Evolutionary conservation across 2,113 vertebrate species (phyloP).

Genomic region (Lasiurus cinereus): DNA sequence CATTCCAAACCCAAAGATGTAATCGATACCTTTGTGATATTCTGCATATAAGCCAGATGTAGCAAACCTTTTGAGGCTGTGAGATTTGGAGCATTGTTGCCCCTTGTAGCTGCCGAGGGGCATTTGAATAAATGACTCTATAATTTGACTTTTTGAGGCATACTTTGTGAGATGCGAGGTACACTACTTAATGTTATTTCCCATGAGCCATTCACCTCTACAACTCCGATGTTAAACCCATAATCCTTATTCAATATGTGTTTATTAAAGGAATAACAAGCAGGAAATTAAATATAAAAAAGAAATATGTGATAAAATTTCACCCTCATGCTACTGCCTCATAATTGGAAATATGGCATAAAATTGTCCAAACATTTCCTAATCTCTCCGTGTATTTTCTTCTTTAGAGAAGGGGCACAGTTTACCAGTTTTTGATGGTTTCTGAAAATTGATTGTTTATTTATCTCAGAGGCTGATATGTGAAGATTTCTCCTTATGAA

Average conservation of each 20-base stretch:
- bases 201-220: neutral
- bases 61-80: no score
- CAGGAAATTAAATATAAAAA: neutral
- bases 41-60: no score
- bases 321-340: neutral
- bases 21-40: no score
- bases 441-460: neutral
- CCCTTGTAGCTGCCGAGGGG: no score
- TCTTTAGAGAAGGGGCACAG: neutral
- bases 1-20: no score
- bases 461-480: neutral
- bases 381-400: neutral
- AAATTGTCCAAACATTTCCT: neutral
- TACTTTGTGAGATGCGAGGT: no score
- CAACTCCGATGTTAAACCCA: neutral
- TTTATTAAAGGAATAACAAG: constrained; percentile 1
- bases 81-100: no score
- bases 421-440: neutral
- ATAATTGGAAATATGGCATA: neutral
- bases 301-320: neutral
- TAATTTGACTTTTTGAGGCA: no score
- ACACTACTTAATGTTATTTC: neutral
- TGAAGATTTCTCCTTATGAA: neutral
- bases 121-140: no score
- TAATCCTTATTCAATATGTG: neutral